Evolutionary conservation across 1,140 invertebrate species (phyloP), one percentile per base, ranked within the genome.

Genomic region (Diplogasteroides magnus): DNA sequence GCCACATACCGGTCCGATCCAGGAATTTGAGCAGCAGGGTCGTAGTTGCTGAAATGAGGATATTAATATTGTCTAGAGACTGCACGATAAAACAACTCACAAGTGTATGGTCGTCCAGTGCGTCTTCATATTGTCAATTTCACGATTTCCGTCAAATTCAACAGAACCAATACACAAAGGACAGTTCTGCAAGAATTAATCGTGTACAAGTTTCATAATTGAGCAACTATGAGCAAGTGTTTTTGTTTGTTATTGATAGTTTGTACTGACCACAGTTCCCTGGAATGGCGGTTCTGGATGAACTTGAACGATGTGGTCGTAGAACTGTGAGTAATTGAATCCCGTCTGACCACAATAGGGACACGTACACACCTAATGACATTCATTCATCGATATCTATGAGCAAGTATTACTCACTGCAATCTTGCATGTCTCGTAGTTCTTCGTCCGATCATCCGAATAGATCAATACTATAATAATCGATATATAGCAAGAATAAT

Each of bases 291-390:
- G 37, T 11, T 48, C 37, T 19, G 37, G 6, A 48, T 48, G 37
- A 19, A 11, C 19, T 48, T 19, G 6, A 6, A 48, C 19, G 37
- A 48, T 19, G 19, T 48, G 37, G 6, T 48, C 37, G 37, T 48
- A 48, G 37, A 48, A 48, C 37, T 48, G 37, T 6, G 37, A 48
- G 37, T 48, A 48, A 6, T 19, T 48, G 6, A 71, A 27, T 13
- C 69, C 69, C 11, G 2, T n/a, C 28, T 58, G 11, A 57, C 60
- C 62, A 28, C 70, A 72, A 67, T 68, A 61, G 1, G 70, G 70
- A 63, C 70, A 72, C 0, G 64, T 67, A 29, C 67, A 67, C n/a
- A n/a, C n/a, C n/a, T n/a, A n/a, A n/a, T n/a, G n/a, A n/a, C n/a
- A n/a, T n/a, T n/a, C n/a, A n/a, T n/a, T n/a, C n/a, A n/a, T n/a